Percentiles rank a stretch among this genome's conserved stretches.
These are phyloP conservation scores for Oreotrochilus melanogaster DNA, from an alignment of 2,113 vertebrate species.

Conservation along the genomic window DNA sequence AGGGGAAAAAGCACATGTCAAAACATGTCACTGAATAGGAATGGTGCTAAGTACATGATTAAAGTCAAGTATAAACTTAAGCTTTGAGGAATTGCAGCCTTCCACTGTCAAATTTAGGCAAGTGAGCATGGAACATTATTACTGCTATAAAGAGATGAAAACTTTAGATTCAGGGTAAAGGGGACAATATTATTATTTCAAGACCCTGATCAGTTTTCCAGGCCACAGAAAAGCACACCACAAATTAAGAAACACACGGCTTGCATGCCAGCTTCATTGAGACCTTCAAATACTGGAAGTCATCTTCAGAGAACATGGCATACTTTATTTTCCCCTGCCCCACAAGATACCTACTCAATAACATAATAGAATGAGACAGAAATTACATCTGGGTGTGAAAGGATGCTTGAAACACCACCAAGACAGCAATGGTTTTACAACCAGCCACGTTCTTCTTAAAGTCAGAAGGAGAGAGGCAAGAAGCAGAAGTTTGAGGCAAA, in stretches of 20 bases:
- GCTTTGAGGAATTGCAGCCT: not conserved
- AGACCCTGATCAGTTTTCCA: not conserved
- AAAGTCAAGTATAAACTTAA: not conserved
- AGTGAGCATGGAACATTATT: rapidly evolving
- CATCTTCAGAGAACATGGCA: rapidly evolving
- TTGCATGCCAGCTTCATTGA: not conserved
- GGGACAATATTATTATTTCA: not conserved
- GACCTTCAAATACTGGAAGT: not conserved
- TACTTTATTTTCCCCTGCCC: not conserved
- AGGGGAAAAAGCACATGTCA: not conserved
- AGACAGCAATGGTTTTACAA: not conserved
- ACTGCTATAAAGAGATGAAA: not conserved
- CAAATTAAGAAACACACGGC: not conserved
- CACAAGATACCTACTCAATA: not conserved
- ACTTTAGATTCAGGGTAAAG: not conserved
- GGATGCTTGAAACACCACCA: not conserved
- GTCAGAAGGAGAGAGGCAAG: not conserved
- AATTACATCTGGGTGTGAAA: not conserved
- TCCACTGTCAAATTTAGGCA: not conserved
- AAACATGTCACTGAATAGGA: not conserved
- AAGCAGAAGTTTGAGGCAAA: not conserved
- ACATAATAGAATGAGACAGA: rapidly evolving
- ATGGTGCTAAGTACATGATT: not conserved
- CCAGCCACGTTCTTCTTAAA: not conserved
- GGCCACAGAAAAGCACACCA: not conserved